Conservation (phyloP, 2,888 invertebrate genomes). For the Rugalucina vietnamica region DNA sequence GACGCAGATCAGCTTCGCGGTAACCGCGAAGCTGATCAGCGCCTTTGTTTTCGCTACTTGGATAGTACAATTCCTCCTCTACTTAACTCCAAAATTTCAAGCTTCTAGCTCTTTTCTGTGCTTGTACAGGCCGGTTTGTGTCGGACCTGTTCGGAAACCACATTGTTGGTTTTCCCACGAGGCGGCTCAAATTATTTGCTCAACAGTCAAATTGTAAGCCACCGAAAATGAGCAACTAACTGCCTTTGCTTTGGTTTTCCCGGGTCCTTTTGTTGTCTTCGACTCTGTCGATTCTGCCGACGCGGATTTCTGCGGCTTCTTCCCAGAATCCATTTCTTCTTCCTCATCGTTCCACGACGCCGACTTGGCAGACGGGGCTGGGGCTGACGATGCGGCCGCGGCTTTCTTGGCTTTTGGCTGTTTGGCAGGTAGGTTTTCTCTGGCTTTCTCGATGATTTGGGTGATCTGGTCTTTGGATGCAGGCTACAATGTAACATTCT, state of each 20-base stretch:
- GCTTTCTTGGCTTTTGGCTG: constrained; percentile 72
- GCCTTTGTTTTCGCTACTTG: too few relatives aligned
- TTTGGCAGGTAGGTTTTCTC: constrained; percentile 93
- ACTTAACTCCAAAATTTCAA: too few relatives aligned
- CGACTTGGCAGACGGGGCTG: constrained; percentile 52
- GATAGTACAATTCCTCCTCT: too few relatives aligned
- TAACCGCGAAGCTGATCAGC: too few relatives aligned
- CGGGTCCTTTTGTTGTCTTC: constrained; percentile 52
- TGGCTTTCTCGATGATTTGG: constrained; percentile 92
- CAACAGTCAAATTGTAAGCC: too few relatives aligned
- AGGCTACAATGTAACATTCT: constrained; percentile 80
- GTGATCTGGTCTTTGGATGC: constrained; percentile 87
- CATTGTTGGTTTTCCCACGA: too few relatives aligned
- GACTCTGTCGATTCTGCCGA: constrained; percentile 58
- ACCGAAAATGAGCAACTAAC: too few relatives aligned
- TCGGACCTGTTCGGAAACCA: too few relatives aligned
- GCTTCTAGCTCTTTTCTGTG: too few relatives aligned
- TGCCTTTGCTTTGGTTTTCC: constrained; percentile 63
- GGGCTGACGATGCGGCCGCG: constrained; percentile 58
- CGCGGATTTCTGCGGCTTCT: constrained; percentile 64
- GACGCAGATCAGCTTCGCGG: too few relatives aligned
- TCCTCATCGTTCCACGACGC: constrained; percentile 55
- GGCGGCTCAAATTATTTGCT: too few relatives aligned
- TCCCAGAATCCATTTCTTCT: constrained; percentile 65
- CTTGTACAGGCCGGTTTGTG: too few relatives aligned